phyloP scores from a whole-genome alignment of 2,888 invertebrate genomes.

The Pherbina coryleti region DNA sequence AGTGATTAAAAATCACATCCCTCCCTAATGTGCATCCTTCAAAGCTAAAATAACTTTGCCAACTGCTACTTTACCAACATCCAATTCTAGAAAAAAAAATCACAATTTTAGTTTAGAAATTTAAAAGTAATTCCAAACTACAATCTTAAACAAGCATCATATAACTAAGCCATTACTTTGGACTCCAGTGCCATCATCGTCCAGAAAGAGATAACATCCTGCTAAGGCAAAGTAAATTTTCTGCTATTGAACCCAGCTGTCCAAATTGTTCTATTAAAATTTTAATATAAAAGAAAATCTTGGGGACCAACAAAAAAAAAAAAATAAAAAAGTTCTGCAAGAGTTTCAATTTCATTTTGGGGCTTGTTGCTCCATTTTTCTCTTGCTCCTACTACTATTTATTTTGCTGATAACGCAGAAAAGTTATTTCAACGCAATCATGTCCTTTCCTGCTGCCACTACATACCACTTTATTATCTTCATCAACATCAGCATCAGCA shows the following conservation, averaged over 20 bases:
- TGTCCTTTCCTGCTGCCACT: neutral
- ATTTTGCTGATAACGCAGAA: conserved; percentile 25
- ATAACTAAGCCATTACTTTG: too few relatives aligned
- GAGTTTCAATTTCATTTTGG: conserved; percentile 23
- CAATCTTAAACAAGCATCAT: neutral
- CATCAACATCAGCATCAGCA: conserved; percentile 38
- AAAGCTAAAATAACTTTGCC: too few relatives aligned
- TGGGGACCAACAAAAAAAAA: neutral
- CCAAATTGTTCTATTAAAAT: conserved; percentile 21
- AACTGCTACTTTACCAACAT: too few relatives aligned
- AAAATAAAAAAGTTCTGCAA: neutral
- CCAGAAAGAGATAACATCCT: too few relatives aligned
- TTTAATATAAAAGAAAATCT: conserved; percentile 9
- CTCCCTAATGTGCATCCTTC: too few relatives aligned
- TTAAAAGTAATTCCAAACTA: neutral
- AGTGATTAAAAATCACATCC: too few relatives aligned
- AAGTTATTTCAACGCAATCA: conserved; percentile 9
- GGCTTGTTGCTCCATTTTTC: neutral
- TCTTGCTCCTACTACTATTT: neutral
- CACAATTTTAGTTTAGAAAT: too few relatives aligned
- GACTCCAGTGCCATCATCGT: too few relatives aligned
- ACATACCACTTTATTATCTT: conserved; percentile 29
- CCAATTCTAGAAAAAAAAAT: too few relatives aligned
- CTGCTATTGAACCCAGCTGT: conserved; percentile 26
- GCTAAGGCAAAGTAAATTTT: neutral